Percentiles rank a stretch among this genome's conserved stretches.
Conservation (phyloP, 2,113 vertebrate species). For the Pycnonotus jocosus region DNA sequence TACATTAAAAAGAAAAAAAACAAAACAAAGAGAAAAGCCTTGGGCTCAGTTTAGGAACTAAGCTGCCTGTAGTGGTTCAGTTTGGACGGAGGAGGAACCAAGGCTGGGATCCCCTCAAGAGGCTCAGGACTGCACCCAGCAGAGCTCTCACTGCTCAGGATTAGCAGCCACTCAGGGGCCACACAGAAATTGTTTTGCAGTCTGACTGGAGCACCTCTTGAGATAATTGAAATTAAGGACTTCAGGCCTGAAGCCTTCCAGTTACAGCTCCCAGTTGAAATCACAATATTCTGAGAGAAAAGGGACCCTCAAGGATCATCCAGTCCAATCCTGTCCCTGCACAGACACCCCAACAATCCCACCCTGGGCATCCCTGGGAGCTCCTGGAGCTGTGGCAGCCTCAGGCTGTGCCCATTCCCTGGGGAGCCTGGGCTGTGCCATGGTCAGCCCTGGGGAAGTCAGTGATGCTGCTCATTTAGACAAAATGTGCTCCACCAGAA, state of each 20-base stretch:
- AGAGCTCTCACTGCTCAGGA: background rate
- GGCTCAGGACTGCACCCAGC: background rate
- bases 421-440: background rate
- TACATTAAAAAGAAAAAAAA: background rate
- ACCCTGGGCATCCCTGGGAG: background rate
- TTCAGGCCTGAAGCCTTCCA: background rate
- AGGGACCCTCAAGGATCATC: accelerated
- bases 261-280: background rate
- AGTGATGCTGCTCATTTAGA: background rate
- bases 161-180: background rate
- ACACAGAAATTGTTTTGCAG: background rate
- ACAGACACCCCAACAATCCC: background rate
- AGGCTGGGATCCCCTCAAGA: background rate
- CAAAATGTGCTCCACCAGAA: background rate
- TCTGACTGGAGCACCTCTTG: background rate
- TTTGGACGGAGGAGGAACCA: background rate
- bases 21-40: background rate
- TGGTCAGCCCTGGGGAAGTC: background rate
- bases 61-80: background rate
- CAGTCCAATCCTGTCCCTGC: accelerated
- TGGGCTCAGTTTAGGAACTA: background rate
- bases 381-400: background rate
- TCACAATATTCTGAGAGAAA: background rate
- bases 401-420: background rate
- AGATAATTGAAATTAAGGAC: background rate